Evolutionary conservation across 2,113 vertebrate species (phyloP), one percentile per base, ranked within the genome.

Genomic region (Carassius carassius): DNA sequence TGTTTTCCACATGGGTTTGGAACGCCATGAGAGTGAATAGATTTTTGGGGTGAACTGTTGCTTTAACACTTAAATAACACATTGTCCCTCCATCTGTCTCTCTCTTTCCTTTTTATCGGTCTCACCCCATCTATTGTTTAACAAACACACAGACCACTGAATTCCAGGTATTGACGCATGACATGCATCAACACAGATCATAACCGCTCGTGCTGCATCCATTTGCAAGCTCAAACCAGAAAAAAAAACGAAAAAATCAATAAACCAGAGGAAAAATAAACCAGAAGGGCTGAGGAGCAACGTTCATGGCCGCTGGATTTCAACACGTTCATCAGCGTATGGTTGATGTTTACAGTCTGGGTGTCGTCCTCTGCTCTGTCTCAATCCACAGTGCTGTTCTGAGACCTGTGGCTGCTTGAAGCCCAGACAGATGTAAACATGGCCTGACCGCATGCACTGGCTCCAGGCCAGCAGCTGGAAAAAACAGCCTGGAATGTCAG

Each of bases 361-460:
- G 82, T 86, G 85, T 81, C 86, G 65, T 82, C 49, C 77, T 70
- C 72, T 67, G 83, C 81, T 76, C 84, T 62, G 78, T 73, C 78
- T 78, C 35, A 16, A 35, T 79, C 41, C 78, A 44, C 62, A 29
- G 23, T 37, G 78, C 78, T 70, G 63, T 81, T 79, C 83, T 76
- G 81, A n/a, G 60, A 85, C 69, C 88, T 72, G 78, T 79, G 83
- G 56, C 86, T 56, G 47, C 82, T 82, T 47, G 58, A 35, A 85
- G 80, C 74, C 87, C 89, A 89, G 90, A 89, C 90, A 90, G 90
- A 91, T 69, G 81, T 90, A 91, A 91, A 91, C 89, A 91, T 60
- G 84, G 78, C 73, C 81, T 62, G 63, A 90, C 90, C 90, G 73
- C 90, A 88, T 10, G 6, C 41, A 23, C 75, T 79, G 88, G 88